Base-by-base conservation (phyloP, 2,888 invertebrate genomes). In the Eutolmus rufibarbis region DNA sequence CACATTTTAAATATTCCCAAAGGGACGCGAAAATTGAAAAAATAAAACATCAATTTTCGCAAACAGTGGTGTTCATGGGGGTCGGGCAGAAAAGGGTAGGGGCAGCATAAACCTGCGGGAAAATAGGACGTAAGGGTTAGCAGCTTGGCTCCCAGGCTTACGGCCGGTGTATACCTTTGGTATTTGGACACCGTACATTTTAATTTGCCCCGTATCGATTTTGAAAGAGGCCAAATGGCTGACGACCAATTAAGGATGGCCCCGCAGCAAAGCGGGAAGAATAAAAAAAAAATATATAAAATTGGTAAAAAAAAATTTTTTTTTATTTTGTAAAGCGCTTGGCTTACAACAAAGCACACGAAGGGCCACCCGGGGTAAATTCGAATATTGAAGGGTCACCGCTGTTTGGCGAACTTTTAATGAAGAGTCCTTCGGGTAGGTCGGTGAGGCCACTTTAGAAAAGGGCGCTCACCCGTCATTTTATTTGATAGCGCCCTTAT, bases 1-100 rank as follows among this genome's bases (percentile, higher is more conserved):
- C 81, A 46, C 82, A 57, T 82, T 82, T 82, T 82, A 82, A 82
- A 82, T 82, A 82, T 82, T 82, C 82, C 82, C 82, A 82, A 56
- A 37, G 82, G 66, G 82, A 82, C 37, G 82, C 66, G 82, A 82
- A 82, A 82, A 82, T 82, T 82, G 82, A 82, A 82, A 78, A 82
- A 82, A 82, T 82, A 82, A 82, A 82, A 82, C 56, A 82, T 79
- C 57, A 82, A 57, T 82, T 82, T 82, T 56, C 66, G 82, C 82
- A 82, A 82, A 82, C 40, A 57, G 56, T 82, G 57, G 81, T 19
- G 82, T 37, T 56, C 82, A 57, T 43, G 78, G 78, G 78, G 14
- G 46, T 77, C 19, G 23, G 14, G 12, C 40, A 43, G 9, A 23
- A 78, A 4, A 12, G 28, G 12, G 28, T n/a, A 40, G 78, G 78